Evolutionary conservation across 2,888 invertebrate species (phyloP), one percentile per base, ranked within the genome.

Genomic region (Hydroisotoma schaefferi): DNA sequence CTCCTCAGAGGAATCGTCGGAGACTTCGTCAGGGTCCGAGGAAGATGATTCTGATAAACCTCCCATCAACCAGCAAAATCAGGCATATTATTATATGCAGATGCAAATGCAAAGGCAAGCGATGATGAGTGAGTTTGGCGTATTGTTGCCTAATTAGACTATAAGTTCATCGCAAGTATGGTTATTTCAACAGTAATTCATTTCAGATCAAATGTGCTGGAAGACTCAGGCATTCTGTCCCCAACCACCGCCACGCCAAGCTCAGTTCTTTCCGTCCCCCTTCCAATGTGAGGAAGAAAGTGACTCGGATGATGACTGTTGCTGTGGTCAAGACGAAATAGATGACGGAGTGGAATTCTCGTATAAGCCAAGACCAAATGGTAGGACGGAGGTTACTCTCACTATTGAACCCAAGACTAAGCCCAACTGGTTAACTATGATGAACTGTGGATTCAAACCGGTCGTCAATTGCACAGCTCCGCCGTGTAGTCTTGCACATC

Each of bases 401-500:
- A 65, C 65, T 2, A 65, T 71, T 25, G 71, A 71, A 38, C 71
- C 71, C 5, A 61, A 59, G 38, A 63, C 61, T 27, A 61, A 62
- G 20, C 69, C 71, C 10, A 43, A 65, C 6, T 69, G 71, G 69
- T 55, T 69, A 28, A 65, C 65, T 2, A 69, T 71, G 71, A 59
- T 71, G 51, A 49, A 59, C 20, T 65, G 64, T 28, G 71, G 71
- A 1, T 70, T 70, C 53, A 54, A 57, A 5, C 71, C 71, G 2
- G 61, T 71, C 47, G 66, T 71, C 15, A 68, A 67, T 22, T 68
- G 68, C 44, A 55, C 61, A 10, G 68, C 67, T 20, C 70, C 68
- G 3, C 70, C 70, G 3, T 66, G 57, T 44, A 61, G 55, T 47
- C 52, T 64, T 2, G 52, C 46, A 27, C 60, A 54, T 18, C 54